A percentile compares a stretch with the other conserved stretches of the same genome.
Evolutionary conservation across 35 echinoderm and acorn worm genomes (phyloP).

Genomic region (Holothuria glaberrima): DNA sequence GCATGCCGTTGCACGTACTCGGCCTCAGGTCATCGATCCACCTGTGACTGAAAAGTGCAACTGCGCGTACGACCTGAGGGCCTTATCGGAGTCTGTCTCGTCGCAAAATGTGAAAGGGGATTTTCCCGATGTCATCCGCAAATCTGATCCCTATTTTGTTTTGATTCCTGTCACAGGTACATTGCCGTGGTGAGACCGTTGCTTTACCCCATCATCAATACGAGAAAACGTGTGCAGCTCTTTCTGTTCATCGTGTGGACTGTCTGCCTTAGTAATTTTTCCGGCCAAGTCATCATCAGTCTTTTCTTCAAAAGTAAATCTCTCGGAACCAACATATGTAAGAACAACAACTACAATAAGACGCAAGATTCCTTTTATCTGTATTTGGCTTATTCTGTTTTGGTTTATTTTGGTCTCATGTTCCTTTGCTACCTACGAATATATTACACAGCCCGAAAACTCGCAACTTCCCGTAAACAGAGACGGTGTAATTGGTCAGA

Average conservation of each 20-base stretch:
- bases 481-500: neutral
- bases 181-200: slow-evolving; percentile 27
- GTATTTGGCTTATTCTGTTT: slow-evolving; percentile 17
- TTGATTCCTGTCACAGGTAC: neutral
- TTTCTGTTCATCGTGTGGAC: slow-evolving; percentile 5
- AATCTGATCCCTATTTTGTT: too few species aligned
- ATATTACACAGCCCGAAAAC: slow-evolving; percentile 16
- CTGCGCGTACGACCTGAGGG: too few species aligned
- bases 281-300: slow-evolving; percentile 8
- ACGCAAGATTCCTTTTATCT: slow-evolving; percentile 35
- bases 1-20: too few species aligned
- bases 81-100: too few species aligned
- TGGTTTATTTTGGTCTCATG: slow-evolving; percentile 21
- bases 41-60: too few species aligned
- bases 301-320: slow-evolving; percentile 30
- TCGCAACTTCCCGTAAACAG: neutral
- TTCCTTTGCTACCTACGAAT: slow-evolving; percentile 31
- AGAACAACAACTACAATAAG: slow-evolving; percentile 35
- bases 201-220: neutral
- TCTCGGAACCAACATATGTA: slow-evolving; percentile 22
- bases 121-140: too few species aligned
- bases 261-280: slow-evolving; percentile 11
- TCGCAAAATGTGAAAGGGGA: too few species aligned
- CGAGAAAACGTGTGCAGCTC: neutral
- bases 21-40: too few species aligned